Evolutionary conservation across 2,888 invertebrate genomes (phyloP).

Genomic region (Oligia strigilis): DNA sequence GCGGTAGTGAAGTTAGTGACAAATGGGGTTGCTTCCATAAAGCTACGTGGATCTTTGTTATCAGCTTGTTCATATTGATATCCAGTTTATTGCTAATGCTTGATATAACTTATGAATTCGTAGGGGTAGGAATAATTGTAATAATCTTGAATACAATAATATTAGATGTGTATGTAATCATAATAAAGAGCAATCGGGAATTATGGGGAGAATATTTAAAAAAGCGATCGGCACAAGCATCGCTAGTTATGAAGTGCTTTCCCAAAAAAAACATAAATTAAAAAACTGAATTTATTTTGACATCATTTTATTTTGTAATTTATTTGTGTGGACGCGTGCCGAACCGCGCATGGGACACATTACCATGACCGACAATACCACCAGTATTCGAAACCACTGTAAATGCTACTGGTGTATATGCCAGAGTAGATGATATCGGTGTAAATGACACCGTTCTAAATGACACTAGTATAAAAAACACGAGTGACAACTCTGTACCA

Average conservation of each 20-base stretch:
- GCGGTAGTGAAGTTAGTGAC: background rate
- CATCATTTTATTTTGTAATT: too few relatives aligned
- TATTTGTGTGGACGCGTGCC: too few relatives aligned
- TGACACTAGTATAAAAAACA: background rate
- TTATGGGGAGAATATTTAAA: constrained; percentile 23
- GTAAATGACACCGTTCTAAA: background rate
- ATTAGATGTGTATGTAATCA: constrained; percentile 15
- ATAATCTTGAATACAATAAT: constrained; percentile 10
- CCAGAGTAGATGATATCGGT: background rate
- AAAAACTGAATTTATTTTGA: background rate
- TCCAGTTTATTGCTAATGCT: background rate
- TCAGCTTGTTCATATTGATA: background rate
- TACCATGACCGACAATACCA: too few relatives aligned
- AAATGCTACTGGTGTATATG: background rate
- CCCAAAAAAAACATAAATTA: background rate
- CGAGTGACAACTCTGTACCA: background rate
- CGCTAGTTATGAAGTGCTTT: background rate
- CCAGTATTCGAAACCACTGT: background rate
- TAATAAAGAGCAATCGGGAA: constrained; percentile 18
- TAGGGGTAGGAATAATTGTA: background rate
- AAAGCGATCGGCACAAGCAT: background rate
- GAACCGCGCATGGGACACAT: too few relatives aligned
- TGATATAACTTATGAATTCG: background rate
- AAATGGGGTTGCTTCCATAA: constrained; percentile 14
- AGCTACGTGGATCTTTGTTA: background rate